These are phyloP conservation scores for Wasmannia auropunctata DNA, from an alignment of 1,140 invertebrate genomes.

Conservation along the genomic window DNA sequence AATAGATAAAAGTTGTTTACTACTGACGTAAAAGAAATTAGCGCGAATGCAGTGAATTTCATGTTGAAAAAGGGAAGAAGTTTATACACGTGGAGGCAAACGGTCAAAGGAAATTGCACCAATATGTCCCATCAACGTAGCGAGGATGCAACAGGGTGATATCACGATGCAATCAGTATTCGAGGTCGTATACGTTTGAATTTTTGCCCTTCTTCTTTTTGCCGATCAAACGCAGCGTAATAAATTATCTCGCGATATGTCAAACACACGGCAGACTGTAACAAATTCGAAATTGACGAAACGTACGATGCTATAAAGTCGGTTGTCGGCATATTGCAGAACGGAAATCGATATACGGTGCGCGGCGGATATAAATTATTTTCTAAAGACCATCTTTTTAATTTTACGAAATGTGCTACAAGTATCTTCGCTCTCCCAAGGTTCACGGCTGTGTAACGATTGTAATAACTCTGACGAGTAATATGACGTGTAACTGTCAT, in stretches of 20 bases:
- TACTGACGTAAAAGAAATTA: background rate
- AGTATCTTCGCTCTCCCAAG: background rate
- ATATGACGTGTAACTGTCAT: background rate
- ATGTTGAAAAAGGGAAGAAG: background rate
- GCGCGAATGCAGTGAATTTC: background rate
- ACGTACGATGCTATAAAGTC: background rate
- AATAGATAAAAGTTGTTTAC: constrained; percentile 3
- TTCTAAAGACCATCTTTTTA: background rate
- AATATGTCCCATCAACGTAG: background rate
- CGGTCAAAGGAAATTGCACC: constrained; percentile 48
- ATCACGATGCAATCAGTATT: background rate
- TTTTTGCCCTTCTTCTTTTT: constrained; percentile 12
- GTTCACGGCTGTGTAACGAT: background rate
- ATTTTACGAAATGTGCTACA: background rate
- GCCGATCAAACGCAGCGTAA: background rate
- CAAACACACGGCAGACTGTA: background rate
- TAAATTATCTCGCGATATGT: background rate
- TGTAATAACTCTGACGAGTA: background rate
- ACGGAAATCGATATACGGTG: background rate
- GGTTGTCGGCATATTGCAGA: background rate
- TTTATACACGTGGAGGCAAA: constrained; percentile 21
- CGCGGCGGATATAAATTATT: background rate
- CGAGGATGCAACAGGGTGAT: background rate
- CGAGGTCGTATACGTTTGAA: constrained; percentile 23
- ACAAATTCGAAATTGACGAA: background rate